These are phyloP conservation scores for Prunella himalayana DNA, from an alignment of 2,113 vertebrate genomes.

Conservation along the genomic window DNA sequence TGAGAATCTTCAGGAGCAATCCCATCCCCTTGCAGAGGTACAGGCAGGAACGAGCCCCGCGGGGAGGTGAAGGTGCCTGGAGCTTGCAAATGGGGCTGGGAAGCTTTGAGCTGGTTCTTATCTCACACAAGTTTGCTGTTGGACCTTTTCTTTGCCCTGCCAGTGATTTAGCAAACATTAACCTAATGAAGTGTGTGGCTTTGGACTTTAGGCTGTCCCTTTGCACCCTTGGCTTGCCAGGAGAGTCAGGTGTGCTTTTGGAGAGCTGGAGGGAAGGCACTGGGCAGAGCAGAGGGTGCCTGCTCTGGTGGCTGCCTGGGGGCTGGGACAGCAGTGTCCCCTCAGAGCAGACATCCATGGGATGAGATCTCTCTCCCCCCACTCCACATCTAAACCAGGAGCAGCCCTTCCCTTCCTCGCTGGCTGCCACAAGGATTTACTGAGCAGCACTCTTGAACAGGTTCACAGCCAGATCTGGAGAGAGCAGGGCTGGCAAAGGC, in stretches of 20 bases:
- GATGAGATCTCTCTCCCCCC: neutral
- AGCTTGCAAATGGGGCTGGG: neutral
- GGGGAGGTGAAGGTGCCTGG: neutral
- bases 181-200: fast-evolving
- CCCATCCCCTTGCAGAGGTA: constrained; percentile 41
- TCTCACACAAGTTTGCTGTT: neutral
- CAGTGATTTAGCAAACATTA: constrained; percentile 23
- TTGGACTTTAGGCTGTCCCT: constrained; percentile 25
- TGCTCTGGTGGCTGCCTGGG: neutral
- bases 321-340: neutral
- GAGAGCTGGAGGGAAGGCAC: neutral
- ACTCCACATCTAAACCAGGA: fast-evolving
- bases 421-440: fast-evolving
- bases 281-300: fast-evolving
- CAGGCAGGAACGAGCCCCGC: neutral
- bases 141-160: neutral
- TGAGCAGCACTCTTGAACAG: fast-evolving
- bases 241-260: neutral
- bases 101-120: neutral
- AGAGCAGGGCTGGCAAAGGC: neutral
- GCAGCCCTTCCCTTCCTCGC: fast-evolving
- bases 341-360: neutral
- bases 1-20: constrained; percentile 56
- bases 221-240: neutral
- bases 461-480: fast-evolving